Base-by-base conservation (phyloP, 2,797 vertebrate species). In the Psittacula derbiana region DNA sequence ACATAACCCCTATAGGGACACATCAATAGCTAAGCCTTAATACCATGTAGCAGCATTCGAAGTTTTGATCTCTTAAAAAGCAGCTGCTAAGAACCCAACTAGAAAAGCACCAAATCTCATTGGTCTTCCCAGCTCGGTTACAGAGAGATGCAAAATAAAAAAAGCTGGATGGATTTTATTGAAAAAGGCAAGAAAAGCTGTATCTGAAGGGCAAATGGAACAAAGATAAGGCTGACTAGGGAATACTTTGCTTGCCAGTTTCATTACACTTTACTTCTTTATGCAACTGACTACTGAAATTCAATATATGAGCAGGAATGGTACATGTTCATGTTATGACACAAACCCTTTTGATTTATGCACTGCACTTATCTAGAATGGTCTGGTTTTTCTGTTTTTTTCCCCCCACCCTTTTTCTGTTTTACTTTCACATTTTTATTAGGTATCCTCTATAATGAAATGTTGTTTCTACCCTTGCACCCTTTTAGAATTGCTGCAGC, bases 31-130 rank as follows among this genome's bases (percentile, higher is more conserved):
- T 97, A 97, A 97, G 97, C 97, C 97, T 96, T 98, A 98, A 97
- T 97, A 97, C 95, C 94, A 97, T 93, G 97, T 97, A 97, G 92
- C 95, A 96, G 96, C 90, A 97, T 94, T 98, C 81, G 50, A 97
- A 98, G 97, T 98, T 98, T 98, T 98, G 98, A 98, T 97, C 98
- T 98, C 97, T 98, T 98, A 98, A 98, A 99, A 98, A 97, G 96
- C 97, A 97, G 97, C 95, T 97, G 94, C 97, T 97, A 97, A 97
- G 97, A 98, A 97, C 94, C 95, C 94, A 88, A 95, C 92, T 97
- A 97, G 97, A 97, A 98, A 98, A 98, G 98, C 97, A 96, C 95
- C 44, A 96, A 98, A 97, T 97, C 98, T 98, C 98, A 98, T 97
- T 96, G 97, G 97, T 97, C 96, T 98, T 94, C 97, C 95, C 94